Evolutionary conservation across 2,888 invertebrate species (phyloP).

Genomic region (Cephus runcator): DNA sequence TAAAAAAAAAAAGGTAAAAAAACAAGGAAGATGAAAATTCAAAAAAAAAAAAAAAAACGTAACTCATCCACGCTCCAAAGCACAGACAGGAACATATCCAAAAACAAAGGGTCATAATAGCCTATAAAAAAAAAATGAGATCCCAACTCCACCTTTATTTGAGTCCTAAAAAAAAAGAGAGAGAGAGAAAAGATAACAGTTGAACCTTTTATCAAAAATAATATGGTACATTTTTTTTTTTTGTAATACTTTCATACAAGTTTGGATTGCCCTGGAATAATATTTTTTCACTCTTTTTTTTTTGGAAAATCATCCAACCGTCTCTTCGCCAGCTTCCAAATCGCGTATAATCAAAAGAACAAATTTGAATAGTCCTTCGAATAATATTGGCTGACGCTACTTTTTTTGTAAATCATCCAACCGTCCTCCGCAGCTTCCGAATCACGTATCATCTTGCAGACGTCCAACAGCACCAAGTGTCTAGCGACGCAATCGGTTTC

Average conservation of each 20-base stretch:
- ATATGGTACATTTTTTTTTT: background rate
- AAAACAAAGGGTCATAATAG: background rate
- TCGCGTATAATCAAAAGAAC: background rate
- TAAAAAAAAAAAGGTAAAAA: background rate
- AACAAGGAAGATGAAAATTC: background rate
- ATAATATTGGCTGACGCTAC: background rate
- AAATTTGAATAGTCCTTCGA: background rate
- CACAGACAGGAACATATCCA: background rate
- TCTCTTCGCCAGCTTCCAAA: background rate
- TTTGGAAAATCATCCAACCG: background rate
- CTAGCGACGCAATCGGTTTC: background rate
- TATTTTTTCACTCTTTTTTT: background rate
- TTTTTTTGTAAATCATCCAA: background rate
- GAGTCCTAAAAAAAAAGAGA: background rate
- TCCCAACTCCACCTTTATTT: background rate
- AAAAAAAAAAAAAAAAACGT: background rate
- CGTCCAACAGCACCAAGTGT: background rate
- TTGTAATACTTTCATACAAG: background rate
- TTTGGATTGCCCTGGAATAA: background rate
- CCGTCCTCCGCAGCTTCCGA: background rate
- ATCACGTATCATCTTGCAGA: background rate
- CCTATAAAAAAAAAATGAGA: background rate
- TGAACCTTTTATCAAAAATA: background rate
- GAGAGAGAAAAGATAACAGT: background rate
- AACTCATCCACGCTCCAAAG: background rate